Evolutionary conservation across 2,113 vertebrate genomes (phyloP), one percentile per base, ranked within the genome.

Genomic region (Lophochroa leadbeateri): DNA sequence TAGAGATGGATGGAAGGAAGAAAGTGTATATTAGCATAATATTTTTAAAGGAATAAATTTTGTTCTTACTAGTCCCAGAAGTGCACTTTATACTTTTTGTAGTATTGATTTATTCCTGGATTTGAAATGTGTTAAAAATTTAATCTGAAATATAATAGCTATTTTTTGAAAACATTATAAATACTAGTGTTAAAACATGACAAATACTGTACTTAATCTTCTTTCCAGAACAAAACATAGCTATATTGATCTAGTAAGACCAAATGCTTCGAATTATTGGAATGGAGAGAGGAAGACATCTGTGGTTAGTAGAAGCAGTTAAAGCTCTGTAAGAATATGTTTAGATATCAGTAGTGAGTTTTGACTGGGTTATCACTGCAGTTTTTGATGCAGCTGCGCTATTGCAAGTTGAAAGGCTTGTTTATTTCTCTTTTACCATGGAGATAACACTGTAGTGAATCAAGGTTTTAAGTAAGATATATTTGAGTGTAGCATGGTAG

Each of bases 211-310:
- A 95, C 94, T 90, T 96, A 93, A 96, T 96, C 90, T 93, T 88
- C 93, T 97, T 95, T 95, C 90, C 96, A 97, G 96, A 96, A 75
- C 71, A 95, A 96, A 96, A 67, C 92, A 79, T 96, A 96, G 93
- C 85, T 97, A 92, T 96, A 96, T 93, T 94, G 95, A 77, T 96
- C 88, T 97, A 96, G 92, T 92, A 95, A 94, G 92, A 96, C 92
- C 96, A 96, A 92, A 92, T 95, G 88, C 94, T 95, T 93, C 43
- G 57, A 92, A 67, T 96, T 94, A 83, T 63, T 96, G 93, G 95
- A 94, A 83, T 94, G 90, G 88, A 95, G 90, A 93, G 79, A 92
- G 90, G 96, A 95, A 92, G 93, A 96, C 93, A 93, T 86, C 93
- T 90, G 93, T 96, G 92, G 92, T 96, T 95, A 96, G 87, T 92